phyloP scores from a whole-genome alignment of 2,888 invertebrate genomes.

The Mesoligia furuncula region DNA sequence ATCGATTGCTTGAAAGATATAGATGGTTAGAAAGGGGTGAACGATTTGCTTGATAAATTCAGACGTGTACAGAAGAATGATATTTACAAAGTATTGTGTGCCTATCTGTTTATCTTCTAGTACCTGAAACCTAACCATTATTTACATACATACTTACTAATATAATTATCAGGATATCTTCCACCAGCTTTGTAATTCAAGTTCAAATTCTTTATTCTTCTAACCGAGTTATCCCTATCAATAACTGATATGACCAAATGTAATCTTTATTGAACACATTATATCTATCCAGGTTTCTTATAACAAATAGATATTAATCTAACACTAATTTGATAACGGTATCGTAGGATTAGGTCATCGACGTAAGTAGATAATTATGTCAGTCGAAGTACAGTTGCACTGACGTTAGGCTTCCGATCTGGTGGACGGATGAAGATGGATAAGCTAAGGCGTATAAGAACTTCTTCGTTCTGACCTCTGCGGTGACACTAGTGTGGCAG shows the following conservation, averaged over 20 bases:
- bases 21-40: no score
- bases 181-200: conserved; percentile 11
- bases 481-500: neutral
- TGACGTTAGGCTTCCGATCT: neutral
- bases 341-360: conserved; percentile 22
- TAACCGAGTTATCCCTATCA: conserved; percentile 29
- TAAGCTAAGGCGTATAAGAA: neutral
- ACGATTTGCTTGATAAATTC: neutral
- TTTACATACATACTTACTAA: conserved; percentile 8
- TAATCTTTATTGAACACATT: conserved; percentile 41
- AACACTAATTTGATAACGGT: conserved; percentile 28
- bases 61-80: neutral
- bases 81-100: neutral
- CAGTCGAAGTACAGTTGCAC: conserved; percentile 10
- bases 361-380: conserved; percentile 25
- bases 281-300: conserved; percentile 9
- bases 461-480: neutral
- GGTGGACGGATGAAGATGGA: neutral
- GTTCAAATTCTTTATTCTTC: neutral
- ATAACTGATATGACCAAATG: conserved; percentile 7
- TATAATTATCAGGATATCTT: conserved; percentile 3
- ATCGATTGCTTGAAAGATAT: neutral
- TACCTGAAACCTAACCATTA: conserved; percentile 5
- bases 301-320: conserved; percentile 25
- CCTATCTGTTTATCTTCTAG: neutral